Conservation (phyloP, 2,113 vertebrate species). For the Alaudala cheleensis region DNA sequence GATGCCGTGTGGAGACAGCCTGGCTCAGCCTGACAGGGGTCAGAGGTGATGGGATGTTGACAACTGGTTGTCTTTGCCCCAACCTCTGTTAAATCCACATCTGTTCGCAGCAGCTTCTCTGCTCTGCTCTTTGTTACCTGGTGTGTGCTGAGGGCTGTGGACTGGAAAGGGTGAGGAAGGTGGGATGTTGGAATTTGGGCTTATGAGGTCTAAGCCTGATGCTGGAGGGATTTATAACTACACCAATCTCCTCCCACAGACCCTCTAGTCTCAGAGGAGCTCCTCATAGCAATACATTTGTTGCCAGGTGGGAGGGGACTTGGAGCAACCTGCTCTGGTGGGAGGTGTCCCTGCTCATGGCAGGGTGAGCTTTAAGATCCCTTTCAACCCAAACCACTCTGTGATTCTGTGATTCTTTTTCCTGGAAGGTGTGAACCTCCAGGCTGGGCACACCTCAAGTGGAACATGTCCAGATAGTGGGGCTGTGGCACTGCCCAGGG, state of each 20-base stretch:
- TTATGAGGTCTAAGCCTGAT: constrained; percentile 19
- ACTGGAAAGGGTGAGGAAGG: constrained; percentile 14
- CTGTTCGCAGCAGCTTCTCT: constrained; percentile 63
- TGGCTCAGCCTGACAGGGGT: background rate
- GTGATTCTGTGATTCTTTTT: background rate
- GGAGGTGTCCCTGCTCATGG: background rate
- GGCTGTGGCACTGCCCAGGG: background rate
- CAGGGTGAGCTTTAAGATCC: background rate
- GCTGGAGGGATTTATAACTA: constrained; percentile 58
- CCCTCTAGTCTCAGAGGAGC: background rate
- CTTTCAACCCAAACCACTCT: background rate
- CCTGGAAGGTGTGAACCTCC: background rate
- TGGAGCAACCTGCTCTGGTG: background rate
- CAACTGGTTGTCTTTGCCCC: constrained; percentile 56
- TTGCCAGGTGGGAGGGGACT: background rate
- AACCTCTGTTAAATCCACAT: constrained; percentile 63
- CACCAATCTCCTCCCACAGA: background rate
- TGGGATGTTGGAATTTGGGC: constrained; percentile 46
- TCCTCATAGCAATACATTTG: background rate
- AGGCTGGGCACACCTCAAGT: background rate
- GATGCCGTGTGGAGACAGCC: constrained; percentile 21
- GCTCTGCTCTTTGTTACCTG: constrained; percentile 70
- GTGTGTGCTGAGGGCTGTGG: background rate
- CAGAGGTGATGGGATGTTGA: constrained; percentile 28
- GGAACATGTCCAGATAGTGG: background rate